Evolutionary conservation across 2,888 invertebrate genomes (phyloP), one percentile per base, ranked within the genome.

Genomic region (Halocaridina rubra): DNA sequence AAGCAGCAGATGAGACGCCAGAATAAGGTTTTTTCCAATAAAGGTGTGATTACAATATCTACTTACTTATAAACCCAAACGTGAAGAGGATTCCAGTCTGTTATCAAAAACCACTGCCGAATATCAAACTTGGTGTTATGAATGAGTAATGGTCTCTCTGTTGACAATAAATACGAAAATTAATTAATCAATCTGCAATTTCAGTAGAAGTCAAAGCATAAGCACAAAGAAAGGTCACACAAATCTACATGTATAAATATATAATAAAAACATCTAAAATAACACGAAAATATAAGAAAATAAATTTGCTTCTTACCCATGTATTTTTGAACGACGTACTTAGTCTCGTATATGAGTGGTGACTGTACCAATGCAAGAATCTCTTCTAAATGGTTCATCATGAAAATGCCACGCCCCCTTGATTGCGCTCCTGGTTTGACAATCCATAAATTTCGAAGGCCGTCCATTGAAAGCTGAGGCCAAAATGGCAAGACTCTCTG

Each of bases 91-190:
- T 97, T 96, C 90, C 96, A 95, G 90, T 95, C 96, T 0, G 97
- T 97, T 30, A 98, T 95, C 88, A 98, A 92, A 91, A 98, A 98
- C 98, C 98, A 98, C 91, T 98, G 98, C 4, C 98, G 93, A 89
- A 98, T 97, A 91, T 98, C 98, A 90, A 98, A 98, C 92, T 98
- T 98, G 0, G 97, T 97, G 90, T 95, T 93, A 91, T 97, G 95
- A 88, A 98, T 94, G 71, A 97, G 93, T 78, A 98, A 92, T 0
- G 98, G 98, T 86, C 94, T 94, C 92, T 98, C 97, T 88, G 87
- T 10, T 22, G 33, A 27, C 0, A 16, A n/a, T n/a, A n/a, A n/a
- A n/a, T n/a, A n/a, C n/a, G n/a, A n/a, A n/a, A n/a, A n/a, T n/a
- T n/a, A n/a, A n/a, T n/a, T n/a, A n/a, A n/a, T n/a, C n/a, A n/a